Percentiles rank a stretch among this genome's conserved stretches.
phyloP scores from a whole-genome alignment of 2,797 vertebrate species.

The Serranus cabrilla region DNA sequence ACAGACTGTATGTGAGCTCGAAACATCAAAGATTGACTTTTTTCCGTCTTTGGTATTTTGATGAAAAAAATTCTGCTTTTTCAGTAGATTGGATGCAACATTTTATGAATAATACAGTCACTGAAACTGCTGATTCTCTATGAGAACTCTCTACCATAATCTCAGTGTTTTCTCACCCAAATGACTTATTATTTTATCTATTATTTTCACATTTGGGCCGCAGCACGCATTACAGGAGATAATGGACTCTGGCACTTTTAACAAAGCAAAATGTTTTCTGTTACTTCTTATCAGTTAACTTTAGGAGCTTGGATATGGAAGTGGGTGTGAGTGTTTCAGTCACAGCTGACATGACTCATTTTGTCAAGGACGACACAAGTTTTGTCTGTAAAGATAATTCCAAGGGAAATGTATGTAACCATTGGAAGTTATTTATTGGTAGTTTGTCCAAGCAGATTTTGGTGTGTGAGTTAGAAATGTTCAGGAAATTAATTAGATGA shows the following conservation, averaged over 20 bases:
- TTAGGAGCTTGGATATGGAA: neutral
- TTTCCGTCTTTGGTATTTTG: neutral
- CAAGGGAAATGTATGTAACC: neutral
- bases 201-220: conserved; percentile 3
- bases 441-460: conserved; percentile 22
- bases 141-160: neutral
- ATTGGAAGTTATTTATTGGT: neutral
- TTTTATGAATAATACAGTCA: neutral
- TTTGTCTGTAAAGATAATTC: neutral
- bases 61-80: neutral
- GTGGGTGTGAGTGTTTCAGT: neutral
- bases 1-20: neutral
- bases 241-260: neutral
- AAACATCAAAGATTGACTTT: neutral
- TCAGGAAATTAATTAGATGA: conserved; percentile 43
- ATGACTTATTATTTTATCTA: neutral
- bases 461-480: conserved; percentile 11
- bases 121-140: neutral
- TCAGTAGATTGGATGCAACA: neutral
- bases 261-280: neutral
- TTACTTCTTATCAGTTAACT: conserved; percentile 9
- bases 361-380: neutral
- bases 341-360: neutral
- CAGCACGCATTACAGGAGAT: conserved; percentile 2
- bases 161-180: conserved; percentile 3